phyloP scores from a whole-genome alignment of 2,113 vertebrate species.

The Megaptera novaeangliae region DNA sequence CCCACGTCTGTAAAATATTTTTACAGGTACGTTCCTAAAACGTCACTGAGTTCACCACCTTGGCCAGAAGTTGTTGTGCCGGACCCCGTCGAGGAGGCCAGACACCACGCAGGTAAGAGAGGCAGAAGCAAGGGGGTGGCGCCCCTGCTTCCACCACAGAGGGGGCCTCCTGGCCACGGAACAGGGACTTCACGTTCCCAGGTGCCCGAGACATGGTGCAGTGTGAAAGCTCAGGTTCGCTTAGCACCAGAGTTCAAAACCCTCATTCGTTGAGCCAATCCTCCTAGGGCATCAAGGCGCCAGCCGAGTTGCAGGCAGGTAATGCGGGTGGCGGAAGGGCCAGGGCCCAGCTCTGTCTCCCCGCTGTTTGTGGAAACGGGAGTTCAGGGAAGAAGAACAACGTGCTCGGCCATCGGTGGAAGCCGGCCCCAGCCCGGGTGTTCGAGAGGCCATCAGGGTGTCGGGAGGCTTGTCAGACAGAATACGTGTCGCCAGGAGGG shows the following conservation, averaged over 20 bases:
- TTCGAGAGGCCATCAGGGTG: fast-evolving
- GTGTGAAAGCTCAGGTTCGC: fast-evolving
- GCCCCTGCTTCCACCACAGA: fast-evolving
- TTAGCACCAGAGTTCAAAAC: not conserved
- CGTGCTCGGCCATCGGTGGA: fast-evolving
- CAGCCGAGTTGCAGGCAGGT: fast-evolving
- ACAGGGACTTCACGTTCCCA: fast-evolving
- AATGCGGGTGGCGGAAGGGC: fast-evolving
- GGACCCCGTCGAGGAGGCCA: constrained; percentile 78
- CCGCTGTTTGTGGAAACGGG: fast-evolving
- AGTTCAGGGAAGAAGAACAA: not conserved
- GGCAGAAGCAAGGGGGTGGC: fast-evolving
- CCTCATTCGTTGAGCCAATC: fast-evolving
- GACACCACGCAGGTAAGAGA: constrained; percentile 81
- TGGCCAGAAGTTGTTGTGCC: constrained; percentile 85
- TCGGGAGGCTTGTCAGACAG: fast-evolving
- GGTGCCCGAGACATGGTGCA: fast-evolving
- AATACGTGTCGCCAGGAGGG: fast-evolving
- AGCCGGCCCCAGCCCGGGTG: fast-evolving
- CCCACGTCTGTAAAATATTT: fast-evolving
- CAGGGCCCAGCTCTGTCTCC: not conserved
- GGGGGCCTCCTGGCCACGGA: fast-evolving
- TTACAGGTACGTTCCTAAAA: constrained; percentile 82
- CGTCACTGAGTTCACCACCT: constrained; percentile 84
- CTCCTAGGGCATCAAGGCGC: not conserved